phyloP scores from a whole-genome alignment of 2,888 invertebrate genomes.

The Schizotus pectinicornis region DNA sequence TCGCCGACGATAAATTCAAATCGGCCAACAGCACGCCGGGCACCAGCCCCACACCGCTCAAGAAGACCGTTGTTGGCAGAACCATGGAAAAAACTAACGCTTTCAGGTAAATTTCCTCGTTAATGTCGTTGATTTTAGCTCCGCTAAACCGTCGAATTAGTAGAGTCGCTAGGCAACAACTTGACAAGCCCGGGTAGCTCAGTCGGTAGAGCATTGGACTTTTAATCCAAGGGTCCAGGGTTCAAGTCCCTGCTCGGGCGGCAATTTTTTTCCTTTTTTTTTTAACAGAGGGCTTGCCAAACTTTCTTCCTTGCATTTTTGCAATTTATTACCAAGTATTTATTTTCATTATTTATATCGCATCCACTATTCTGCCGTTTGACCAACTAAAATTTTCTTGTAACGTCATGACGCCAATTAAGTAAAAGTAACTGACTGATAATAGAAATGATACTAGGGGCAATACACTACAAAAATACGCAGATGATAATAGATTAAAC shows the following conservation, averaged over 20 bases:
- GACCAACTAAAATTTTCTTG: no score
- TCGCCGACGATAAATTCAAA: constrained; percentile 63
- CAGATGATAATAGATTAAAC: no score
- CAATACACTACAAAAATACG: no score
- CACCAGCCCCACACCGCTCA: constrained; percentile 66
- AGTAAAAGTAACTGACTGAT: no score
- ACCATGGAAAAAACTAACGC: constrained; percentile 46
- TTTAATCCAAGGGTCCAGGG: constrained; percentile 81
- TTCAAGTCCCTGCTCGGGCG: constrained; percentile 79
- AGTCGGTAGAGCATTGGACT: constrained; percentile 79
- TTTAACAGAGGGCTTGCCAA: no score
- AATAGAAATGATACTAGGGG: no score
- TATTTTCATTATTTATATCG: no score
- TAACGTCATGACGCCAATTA: no score
- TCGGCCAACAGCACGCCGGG: constrained; percentile 63
- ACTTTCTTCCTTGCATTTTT: not conserved
- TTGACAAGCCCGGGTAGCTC: constrained; percentile 74
- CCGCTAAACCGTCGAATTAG: no score
- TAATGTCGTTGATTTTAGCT: not conserved
- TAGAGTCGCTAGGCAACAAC: constrained; percentile 64
- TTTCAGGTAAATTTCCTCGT: constrained; percentile 42
- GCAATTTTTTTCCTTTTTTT: constrained; percentile 55
- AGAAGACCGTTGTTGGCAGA: constrained; percentile 65
- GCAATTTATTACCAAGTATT: no score
- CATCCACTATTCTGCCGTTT: no score